phyloP scores from a whole-genome alignment of 2,113 vertebrate species.

The Myrmophylax atrothorax region DNA sequence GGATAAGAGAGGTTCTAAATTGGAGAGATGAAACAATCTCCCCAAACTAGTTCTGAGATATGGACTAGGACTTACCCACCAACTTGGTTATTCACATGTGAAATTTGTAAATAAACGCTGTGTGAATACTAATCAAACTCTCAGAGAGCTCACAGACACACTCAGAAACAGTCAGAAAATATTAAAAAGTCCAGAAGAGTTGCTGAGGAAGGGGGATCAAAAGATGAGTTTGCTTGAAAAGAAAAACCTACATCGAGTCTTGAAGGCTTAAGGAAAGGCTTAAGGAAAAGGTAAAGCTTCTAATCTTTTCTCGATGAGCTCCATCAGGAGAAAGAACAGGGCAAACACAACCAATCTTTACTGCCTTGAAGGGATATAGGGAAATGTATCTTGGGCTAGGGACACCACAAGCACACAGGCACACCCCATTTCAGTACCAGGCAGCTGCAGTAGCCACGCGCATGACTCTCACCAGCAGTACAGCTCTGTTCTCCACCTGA shows the following conservation, averaged over 20 bases:
- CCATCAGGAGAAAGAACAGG: neutral
- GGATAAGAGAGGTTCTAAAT: neutral
- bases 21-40: neutral
- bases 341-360: neutral
- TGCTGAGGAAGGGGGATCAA: neutral
- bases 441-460: neutral
- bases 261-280: neutral
- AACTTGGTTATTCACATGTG: neutral
- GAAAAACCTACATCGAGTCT: neutral
- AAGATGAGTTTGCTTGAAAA: neutral
- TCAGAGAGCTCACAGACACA: neutral
- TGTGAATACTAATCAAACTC: neutral
- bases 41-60: neutral
- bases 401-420: neutral
- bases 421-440: rapidly evolving
- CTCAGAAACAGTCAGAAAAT: neutral
- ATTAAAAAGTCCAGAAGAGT: neutral
- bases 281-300: no score
- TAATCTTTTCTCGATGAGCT: neutral
- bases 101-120: neutral
- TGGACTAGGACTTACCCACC: neutral
- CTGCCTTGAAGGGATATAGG: neutral
- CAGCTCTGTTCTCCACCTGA: neutral
- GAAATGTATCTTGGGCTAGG: neutral
- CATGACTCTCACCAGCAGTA: neutral